Evolutionary conservation across 2,113 vertebrate genomes (phyloP).

Genomic region (Cranoglanis bouderius): DNA sequence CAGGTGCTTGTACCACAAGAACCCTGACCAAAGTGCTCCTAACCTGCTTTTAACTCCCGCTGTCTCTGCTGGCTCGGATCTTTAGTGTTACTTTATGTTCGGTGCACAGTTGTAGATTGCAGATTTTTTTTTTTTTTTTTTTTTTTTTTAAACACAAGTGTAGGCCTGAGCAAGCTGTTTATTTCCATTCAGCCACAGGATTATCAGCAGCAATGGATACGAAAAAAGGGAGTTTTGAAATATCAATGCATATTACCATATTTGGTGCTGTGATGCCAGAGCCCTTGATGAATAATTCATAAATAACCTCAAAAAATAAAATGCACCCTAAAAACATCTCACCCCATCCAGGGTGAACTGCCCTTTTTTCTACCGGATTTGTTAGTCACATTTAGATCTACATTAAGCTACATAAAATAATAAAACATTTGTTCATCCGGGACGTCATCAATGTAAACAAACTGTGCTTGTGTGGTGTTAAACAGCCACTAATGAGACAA

Average conservation of each 20-base stretch:
- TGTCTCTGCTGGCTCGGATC: background rate
- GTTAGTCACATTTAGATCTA: constrained; percentile 22
- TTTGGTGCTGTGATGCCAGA: background rate
- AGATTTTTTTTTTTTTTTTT: background rate
- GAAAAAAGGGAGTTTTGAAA: background rate
- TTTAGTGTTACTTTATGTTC: background rate
- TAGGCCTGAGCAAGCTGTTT: background rate
- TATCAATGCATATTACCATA: background rate
- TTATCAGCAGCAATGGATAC: background rate
- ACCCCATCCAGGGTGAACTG: background rate
- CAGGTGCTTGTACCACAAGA: background rate
- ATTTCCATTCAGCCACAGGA: background rate
- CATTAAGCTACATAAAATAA: constrained; percentile 42
- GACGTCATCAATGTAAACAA: background rate
- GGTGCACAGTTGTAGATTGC: background rate
- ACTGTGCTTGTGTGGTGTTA: constrained; percentile 7
- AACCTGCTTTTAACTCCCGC: background rate
- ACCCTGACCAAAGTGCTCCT: background rate
- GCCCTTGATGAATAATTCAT: constrained; percentile 36
- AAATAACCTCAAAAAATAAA: background rate
- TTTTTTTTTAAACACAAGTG: background rate
- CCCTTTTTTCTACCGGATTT: constrained; percentile 4
- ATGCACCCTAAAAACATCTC: constrained; percentile 25
- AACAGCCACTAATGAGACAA: background rate
- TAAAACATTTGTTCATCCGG: constrained; percentile 30